Evolutionary conservation across 2,797 vertebrate species (phyloP), one percentile per base, ranked within the genome.

Genomic region (Gymnodraco acuticeps): DNA sequence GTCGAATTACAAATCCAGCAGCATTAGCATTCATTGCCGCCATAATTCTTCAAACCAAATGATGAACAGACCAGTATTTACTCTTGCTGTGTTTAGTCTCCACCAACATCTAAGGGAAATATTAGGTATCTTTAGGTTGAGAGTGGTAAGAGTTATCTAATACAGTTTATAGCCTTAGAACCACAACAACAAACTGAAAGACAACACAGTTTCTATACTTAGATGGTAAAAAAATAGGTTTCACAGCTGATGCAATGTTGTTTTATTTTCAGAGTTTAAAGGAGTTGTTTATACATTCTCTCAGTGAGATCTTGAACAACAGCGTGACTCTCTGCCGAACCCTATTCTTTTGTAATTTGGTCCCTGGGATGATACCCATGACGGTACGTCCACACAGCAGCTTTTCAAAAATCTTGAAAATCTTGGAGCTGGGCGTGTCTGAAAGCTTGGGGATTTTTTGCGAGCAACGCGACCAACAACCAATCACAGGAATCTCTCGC

Each of bases 281-380:
- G 7, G 14, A 62, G 61, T 64, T 65, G 42, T 66, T 64, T 75
- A 45, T 14, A 53, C 14, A 20, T 60, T 46, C 59, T 33, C 70
- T 74, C 54, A 20, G 60, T 72, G 76, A 51, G 50, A 77, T 67
- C 43, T 58, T 66, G 23, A 62, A 69, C 66, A 54, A 16, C 64
- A 62, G 60, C 6, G 15, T 23, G 60, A 42, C 70, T 68, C 63
- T 50, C 51, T 62, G 59, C 67, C 73, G 43, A 33, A 16, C 71
- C 65, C 67, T 77, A 64, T 61, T 82, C 66, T 69, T 60, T 69
- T 65, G 64, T 72, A 47, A 75, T 54, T 53, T 15, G 31, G 72
- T 82, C 75, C 33, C 47, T n/a, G 72, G 62, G 77, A 82, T 84
- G 87, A 88, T 84, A 79, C 74, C 68, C 65, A 13, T 73, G 72